A percentile compares a stretch with the other conserved stretches of the same genome.
Conservation (phyloP, 2,888 invertebrate species). For the Cynaeus angustus region DNA sequence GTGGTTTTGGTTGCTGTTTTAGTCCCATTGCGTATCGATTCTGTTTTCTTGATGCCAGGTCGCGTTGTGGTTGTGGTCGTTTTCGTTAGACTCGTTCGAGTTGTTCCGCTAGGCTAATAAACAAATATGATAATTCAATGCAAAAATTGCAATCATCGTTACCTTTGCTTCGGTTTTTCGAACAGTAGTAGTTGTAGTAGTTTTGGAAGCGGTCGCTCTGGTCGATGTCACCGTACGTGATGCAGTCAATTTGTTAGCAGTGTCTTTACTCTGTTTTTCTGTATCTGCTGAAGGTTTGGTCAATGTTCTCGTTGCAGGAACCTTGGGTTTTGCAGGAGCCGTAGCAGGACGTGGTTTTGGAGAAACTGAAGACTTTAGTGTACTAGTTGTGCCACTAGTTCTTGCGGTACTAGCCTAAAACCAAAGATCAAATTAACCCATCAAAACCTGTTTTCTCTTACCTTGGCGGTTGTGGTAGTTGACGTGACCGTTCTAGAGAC, state of each 20-base stretch:
- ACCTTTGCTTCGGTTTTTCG: slow-evolving; percentile 66
- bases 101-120: slow-evolving; percentile 29
- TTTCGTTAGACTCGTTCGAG: slow-evolving; percentile 64
- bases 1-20: slow-evolving; percentile 55
- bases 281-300: slow-evolving; percentile 64
- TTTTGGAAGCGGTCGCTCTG: slow-evolving; percentile 53
- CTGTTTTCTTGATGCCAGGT: slow-evolving; percentile 62
- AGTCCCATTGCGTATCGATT: slow-evolving; percentile 56
- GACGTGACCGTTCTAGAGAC: slow-evolving; percentile 50
- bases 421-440: not conserved
- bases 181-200: slow-evolving; percentile 59
- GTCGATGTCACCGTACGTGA: slow-evolving; percentile 62
- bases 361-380: slow-evolving; percentile 53
- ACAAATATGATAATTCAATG: too few relatives aligned
- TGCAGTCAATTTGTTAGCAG: slow-evolving; percentile 78
- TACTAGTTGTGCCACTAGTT: slow-evolving; percentile 23
- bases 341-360: slow-evolving; percentile 55
- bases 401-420: slow-evolving; percentile 42
- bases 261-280: slow-evolving; percentile 80
- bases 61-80: slow-evolving; percentile 64
- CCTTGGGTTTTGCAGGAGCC: slow-evolving; percentile 57
- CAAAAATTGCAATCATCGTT: not conserved
- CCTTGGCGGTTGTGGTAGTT: slow-evolving; percentile 56
- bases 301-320: slow-evolving; percentile 59
- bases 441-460: not conserved